Conservation (phyloP, 2,797 vertebrate genomes). For the Babyrousa celebensis region DNA sequence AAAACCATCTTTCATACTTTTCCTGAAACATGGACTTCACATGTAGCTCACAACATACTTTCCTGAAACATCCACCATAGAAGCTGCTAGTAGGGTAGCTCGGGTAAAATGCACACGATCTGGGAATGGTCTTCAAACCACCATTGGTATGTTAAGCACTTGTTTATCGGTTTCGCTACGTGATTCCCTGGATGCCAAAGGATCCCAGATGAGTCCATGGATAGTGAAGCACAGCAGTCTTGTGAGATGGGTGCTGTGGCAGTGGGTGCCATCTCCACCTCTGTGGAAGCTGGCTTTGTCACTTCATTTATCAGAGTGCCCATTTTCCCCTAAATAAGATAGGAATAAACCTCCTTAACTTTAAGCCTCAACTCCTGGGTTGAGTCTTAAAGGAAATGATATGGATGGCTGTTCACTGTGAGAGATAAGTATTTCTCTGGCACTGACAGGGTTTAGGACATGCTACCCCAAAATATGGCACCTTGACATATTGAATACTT, state of each 20-base stretch:
- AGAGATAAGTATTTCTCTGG: neutral
- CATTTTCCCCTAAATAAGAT: neutral
- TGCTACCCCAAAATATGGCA: neutral
- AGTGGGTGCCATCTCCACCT: neutral
- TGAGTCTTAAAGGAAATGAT: constrained; percentile 4
- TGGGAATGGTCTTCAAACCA: neutral
- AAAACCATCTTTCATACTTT: constrained; percentile 24
- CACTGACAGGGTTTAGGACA: neutral
- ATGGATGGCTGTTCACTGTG: neutral
- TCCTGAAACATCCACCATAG: neutral
- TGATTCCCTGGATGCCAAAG: neutral
- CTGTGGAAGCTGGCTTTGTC: neutral
- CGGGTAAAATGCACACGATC: neutral
- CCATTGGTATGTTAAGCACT: neutral
- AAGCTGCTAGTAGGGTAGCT: neutral
- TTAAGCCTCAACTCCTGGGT: too few species aligned
- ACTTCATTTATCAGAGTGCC: neutral
- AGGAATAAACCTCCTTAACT: neutral
- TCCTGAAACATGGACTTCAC: neutral
- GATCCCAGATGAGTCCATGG: neutral
- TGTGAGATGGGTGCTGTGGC: neutral
- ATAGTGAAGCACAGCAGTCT: neutral
- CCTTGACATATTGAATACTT: neutral
- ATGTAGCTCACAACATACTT: neutral
- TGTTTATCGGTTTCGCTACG: neutral